These are phyloP conservation scores for Bradypus variegatus DNA, from an alignment of 2,797 vertebrate genomes.

Conservation along the genomic window DNA sequence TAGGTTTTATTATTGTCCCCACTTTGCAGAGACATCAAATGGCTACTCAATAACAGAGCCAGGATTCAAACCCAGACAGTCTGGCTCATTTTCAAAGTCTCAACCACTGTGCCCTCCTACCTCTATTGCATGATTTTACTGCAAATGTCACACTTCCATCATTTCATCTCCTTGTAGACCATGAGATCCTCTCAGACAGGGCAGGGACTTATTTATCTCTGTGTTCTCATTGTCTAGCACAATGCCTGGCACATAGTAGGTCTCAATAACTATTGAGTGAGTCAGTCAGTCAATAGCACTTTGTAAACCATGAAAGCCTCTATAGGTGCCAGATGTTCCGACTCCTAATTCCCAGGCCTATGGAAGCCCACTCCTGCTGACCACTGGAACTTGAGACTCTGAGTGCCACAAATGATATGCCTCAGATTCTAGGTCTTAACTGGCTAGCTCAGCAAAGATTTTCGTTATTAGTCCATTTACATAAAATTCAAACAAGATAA, in stretches of 20 bases:
- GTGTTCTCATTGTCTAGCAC: background rate
- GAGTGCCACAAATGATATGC: background rate
- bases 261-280: background rate
- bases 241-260: too few relatives aligned
- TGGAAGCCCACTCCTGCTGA: background rate
- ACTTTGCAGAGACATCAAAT: background rate
- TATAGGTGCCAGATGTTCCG: background rate
- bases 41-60: background rate
- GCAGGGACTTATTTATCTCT: background rate
- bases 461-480: conserved; percentile 60
- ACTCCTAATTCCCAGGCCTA: background rate
- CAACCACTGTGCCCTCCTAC: background rate
- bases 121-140: background rate
- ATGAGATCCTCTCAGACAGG: background rate
- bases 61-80: background rate
- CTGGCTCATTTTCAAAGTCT: background rate
- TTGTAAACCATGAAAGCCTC: background rate
- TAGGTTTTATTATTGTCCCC: background rate
- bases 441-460: conserved; percentile 47
- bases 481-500: conserved; percentile 65
- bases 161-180: background rate
- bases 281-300: background rate
- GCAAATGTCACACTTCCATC: background rate
- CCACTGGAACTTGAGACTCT: background rate
- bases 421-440: conserved; percentile 49